Conservation (phyloP, 2,113 vertebrate species). For the Smithornis capensis region DNA sequence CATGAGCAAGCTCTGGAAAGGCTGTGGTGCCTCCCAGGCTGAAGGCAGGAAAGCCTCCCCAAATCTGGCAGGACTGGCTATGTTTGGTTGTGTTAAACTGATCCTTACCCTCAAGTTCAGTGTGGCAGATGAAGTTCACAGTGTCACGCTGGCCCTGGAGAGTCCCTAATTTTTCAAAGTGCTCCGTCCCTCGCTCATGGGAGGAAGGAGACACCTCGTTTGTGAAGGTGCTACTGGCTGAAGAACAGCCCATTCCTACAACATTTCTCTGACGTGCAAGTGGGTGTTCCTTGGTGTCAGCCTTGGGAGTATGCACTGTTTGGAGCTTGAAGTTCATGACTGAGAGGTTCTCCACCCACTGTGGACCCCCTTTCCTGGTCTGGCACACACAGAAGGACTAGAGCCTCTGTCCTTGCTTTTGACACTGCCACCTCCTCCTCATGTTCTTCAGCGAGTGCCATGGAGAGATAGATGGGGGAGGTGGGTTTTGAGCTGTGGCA, state of each 20-base stretch:
- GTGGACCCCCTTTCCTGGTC: background rate
- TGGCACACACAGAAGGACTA: background rate
- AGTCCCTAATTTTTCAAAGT: background rate
- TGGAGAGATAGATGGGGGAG: background rate
- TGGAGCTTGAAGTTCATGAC: background rate
- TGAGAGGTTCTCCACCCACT: background rate
- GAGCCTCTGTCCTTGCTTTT: background rate
- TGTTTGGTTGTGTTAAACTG: background rate
- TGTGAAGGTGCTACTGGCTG: background rate
- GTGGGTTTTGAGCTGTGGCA: background rate
- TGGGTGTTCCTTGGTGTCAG: background rate
- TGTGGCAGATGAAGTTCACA: background rate
- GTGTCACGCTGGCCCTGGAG: background rate
- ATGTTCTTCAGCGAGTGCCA: background rate
- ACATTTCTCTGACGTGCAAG: background rate
- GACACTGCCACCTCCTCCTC: background rate
- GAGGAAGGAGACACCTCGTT: background rate
- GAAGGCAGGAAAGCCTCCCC: background rate
- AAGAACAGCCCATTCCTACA: background rate
- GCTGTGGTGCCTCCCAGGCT: background rate
- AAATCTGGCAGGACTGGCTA: background rate
- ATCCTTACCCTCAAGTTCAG: background rate
- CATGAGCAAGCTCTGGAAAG: constrained; percentile 63
- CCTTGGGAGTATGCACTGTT: background rate
- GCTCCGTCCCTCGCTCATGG: background rate